Base-by-base conservation (phyloP, 2,113 vertebrate species). In the Deroptyus accipitrinus region DNA sequence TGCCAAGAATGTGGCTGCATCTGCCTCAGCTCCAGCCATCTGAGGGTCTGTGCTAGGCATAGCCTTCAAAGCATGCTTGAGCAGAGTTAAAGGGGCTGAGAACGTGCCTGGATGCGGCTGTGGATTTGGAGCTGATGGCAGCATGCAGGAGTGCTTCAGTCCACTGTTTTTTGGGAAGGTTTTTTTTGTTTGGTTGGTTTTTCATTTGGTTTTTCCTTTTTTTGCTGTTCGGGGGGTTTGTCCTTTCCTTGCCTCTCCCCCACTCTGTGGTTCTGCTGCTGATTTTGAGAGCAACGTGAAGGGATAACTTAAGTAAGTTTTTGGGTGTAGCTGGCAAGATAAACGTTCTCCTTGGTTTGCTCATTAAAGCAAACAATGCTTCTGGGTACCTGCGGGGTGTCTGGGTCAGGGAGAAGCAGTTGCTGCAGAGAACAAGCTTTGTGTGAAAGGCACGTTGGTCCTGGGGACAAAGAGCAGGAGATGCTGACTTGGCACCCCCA, bases 1-100 rank as follows among this genome's bases (percentile, higher is more conserved):
- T 94, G 96, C 96, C 96, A 97, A 96, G 96, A 96, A 97, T 97
- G 91, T 89, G 81, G 81, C 78, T 92, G 88, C 95, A 94, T 97
- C 88, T 97, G 96, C 95, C 84, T 93, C 70, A 69, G 74, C 85
- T 83, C 57, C 81, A 79, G 91, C 57, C 86, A 77, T 94, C 54
- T 80, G 94, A 94, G 94, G 78, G 77, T 25, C 88, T 92, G 92
- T 18, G 7, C 67, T 69, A 96, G 95, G 88, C 85, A 13, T 37
- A 77, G 83, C 95, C 86, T 95, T 94, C 92, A 82, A 92, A 95
- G 96, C 78, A 80, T 2, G 66, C 89, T 92, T 2, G 27, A 76
- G 91, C 52, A 27, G 80, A 80, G 68, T 93, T 95, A 92, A 86
- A 54, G 4, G 17, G 68, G 66, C 86, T 66, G 77, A 30, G 88